These are phyloP conservation scores for Nerophis ophidion DNA, from an alignment of 2,113 vertebrate genomes.

Conservation along the genomic window DNA sequence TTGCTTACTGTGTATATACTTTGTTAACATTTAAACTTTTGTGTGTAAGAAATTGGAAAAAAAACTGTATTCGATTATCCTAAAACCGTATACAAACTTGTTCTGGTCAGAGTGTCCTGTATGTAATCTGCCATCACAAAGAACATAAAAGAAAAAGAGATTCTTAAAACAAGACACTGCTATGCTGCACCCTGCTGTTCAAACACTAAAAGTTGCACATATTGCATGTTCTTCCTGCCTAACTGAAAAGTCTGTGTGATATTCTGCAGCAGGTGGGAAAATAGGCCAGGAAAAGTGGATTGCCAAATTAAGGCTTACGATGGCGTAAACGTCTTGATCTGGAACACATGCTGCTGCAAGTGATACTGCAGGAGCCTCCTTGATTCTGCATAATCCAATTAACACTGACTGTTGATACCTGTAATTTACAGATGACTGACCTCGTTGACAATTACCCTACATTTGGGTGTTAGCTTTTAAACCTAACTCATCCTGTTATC, in stretches of 20 bases:
- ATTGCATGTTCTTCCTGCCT: not conserved
- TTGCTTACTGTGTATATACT: too few relatives aligned
- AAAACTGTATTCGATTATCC: too few relatives aligned
- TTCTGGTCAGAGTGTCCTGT: not conserved
- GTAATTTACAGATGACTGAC: slow-evolving; percentile 18
- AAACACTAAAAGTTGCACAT: slow-evolving; percentile 5
- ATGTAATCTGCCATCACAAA: not conserved
- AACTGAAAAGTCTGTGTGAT: not conserved
- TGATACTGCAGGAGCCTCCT: slow-evolving; percentile 20
- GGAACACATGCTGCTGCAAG: slow-evolving; percentile 19
- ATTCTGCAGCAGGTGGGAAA: not conserved
- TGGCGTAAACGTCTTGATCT: slow-evolving; percentile 17
- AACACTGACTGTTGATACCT: slow-evolving; percentile 40
- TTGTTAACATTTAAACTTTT: too few relatives aligned
- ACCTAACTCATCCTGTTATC: not conserved
- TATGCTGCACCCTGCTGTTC: slow-evolving; percentile 50
- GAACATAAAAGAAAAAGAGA: not conserved
- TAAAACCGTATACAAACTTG: not conserved
- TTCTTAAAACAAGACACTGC: not conserved
- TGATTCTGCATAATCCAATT: slow-evolving; percentile 50
- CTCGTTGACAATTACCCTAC: slow-evolving; percentile 20
- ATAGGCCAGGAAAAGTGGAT: slow-evolving; percentile 17
- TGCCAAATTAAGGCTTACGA: slow-evolving; percentile 8
- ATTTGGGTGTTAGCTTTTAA: slow-evolving; percentile 2
- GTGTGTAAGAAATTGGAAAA: too few relatives aligned